phyloP scores from a whole-genome alignment of 2,888 invertebrate genomes.

The Dioctria linearis region DNA sequence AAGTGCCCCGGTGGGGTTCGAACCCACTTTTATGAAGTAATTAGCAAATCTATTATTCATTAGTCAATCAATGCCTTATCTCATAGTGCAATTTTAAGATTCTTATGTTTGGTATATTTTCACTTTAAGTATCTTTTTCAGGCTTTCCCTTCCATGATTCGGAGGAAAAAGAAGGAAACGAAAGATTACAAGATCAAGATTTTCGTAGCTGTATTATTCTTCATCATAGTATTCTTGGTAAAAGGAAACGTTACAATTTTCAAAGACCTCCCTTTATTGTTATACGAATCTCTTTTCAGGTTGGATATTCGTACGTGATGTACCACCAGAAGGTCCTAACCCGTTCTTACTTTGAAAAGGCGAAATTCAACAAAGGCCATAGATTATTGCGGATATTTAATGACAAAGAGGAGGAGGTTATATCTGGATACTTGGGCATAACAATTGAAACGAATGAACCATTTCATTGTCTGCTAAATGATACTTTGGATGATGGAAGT shows the following conservation, averaged over 20 bases:
- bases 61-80: too few species aligned
- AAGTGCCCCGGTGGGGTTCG: too few species aligned
- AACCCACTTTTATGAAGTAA: too few species aligned
- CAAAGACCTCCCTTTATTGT: too few species aligned
- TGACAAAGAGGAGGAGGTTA: constrained; percentile 79
- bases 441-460: constrained; percentile 79
- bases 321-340: constrained; percentile 88
- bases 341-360: constrained; percentile 85
- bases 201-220: constrained; percentile 85
- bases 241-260: constrained; percentile 57
- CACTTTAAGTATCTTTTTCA: constrained; percentile 66
- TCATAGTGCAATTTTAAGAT: too few species aligned
- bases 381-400: constrained; percentile 82
- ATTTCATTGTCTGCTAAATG: constrained; percentile 79
- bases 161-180: constrained; percentile 78
- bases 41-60: too few species aligned
- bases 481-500: constrained; percentile 76
- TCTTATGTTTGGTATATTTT: too few species aligned
- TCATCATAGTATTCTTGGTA: constrained; percentile 83
- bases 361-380: constrained; percentile 86
- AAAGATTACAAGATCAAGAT: constrained; percentile 85
- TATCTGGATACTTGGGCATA: constrained; percentile 77
- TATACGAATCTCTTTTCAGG: constrained; percentile 65
- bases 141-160: constrained; percentile 82
- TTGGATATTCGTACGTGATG: constrained; percentile 86